Percentiles rank a stretch among this genome's conserved stretches.
These are phyloP conservation scores for Temnothorax longispinosus DNA, from an alignment of 1,140 invertebrate genomes.

Conservation along the genomic window DNA sequence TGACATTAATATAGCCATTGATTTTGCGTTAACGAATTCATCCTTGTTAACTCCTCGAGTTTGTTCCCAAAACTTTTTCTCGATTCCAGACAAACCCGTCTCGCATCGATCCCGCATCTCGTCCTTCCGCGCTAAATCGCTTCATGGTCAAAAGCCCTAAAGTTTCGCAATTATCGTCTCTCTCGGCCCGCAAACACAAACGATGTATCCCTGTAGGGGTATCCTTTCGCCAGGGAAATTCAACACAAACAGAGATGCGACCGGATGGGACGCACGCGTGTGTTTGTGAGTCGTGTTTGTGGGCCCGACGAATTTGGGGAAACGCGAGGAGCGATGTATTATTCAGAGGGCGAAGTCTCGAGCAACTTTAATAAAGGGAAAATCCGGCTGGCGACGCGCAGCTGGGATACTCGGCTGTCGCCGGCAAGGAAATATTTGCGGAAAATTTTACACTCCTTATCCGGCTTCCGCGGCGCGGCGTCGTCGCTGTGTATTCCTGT, in stretches of 20 bases:
- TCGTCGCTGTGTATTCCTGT: background rate
- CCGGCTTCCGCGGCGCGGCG: background rate
- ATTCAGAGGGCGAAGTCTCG: constrained; percentile 54
- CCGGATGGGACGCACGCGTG: too few relatives aligned
- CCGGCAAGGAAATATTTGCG: constrained; percentile 50
- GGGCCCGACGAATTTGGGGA: constrained; percentile 31
- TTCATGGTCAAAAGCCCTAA: background rate
- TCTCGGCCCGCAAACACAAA: constrained; percentile 4
- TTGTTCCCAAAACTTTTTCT: background rate
- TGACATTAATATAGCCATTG: too few relatives aligned
- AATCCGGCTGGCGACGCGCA: constrained; percentile 3
- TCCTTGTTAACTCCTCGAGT: background rate
- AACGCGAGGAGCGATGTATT: constrained; percentile 60
- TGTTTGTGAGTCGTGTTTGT: background rate
- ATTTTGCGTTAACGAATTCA: background rate
- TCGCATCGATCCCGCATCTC: background rate
- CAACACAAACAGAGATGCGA: constrained; percentile 1
- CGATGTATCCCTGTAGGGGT: background rate
- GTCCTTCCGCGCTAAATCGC: background rate
- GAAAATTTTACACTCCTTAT: constrained; percentile 45
- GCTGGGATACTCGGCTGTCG: constrained; percentile 28
- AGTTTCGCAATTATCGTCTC: constrained; percentile 44
- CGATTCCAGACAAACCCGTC: background rate
- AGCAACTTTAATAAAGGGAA: constrained; percentile 66
- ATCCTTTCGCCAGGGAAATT: background rate